These are phyloP conservation scores for Scaptomyza flava DNA, from an alignment of 2,888 invertebrate species.

Conservation along the genomic window DNA sequence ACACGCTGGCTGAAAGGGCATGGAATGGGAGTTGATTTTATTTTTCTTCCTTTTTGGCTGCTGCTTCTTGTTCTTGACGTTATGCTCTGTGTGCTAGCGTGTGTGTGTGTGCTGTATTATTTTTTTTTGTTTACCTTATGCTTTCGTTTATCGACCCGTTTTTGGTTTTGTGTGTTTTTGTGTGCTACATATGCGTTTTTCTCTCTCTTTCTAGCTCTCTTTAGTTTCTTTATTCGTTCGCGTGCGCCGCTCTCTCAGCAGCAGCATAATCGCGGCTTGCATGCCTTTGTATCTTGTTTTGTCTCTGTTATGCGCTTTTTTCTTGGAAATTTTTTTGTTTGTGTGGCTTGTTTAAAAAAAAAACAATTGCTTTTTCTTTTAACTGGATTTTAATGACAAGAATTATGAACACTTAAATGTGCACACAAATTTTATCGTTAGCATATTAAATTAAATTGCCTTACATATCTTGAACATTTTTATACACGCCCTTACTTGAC, in stretches of 20 bases:
- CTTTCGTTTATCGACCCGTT: conserved; percentile 78
- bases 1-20: conserved; percentile 54
- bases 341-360: neutral
- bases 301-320: conserved; percentile 3
- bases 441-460: conserved; percentile 5
- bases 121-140: conserved; percentile 74
- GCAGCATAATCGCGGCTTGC: conserved; percentile 51
- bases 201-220: conserved; percentile 42
- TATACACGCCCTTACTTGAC: conserved; percentile 3
- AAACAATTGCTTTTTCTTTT: neutral
- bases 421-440: neutral
- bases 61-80: conserved; percentile 44
- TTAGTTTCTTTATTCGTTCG: conserved; percentile 27
- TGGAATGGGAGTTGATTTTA: conserved; percentile 66
- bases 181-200: conserved; percentile 70
- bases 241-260: conserved; percentile 45
- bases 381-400: neutral
- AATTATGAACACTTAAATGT: neutral
- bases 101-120: conserved; percentile 37
- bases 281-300: conserved; percentile 33
- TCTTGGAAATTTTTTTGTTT: neutral
- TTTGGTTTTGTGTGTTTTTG: conserved; percentile 65
- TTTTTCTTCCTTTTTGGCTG: conserved; percentile 64
- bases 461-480: conserved; percentile 2
- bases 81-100: conserved; percentile 36